Conservation (phyloP, 2,113 vertebrate species). For the Rafetus swinhoei region DNA sequence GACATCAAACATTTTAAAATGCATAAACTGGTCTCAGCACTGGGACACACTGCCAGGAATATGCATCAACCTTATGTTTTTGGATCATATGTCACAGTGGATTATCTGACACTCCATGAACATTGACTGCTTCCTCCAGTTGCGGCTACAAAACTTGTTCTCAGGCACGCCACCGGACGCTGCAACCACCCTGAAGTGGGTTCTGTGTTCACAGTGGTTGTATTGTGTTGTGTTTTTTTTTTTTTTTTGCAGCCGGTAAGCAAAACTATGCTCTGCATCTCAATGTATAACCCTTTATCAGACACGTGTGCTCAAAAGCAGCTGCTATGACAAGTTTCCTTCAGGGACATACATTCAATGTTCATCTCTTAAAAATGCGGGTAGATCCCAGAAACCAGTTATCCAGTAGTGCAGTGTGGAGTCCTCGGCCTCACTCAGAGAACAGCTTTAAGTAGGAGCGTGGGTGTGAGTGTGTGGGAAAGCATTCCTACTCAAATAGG, state of each 20-base stretch:
- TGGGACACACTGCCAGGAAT: constrained; percentile 51
- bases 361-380: constrained; percentile 27
- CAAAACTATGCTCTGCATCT: background rate
- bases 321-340: background rate
- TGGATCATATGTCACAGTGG: constrained; percentile 12
- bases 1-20: constrained; percentile 66
- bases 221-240: background rate
- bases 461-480: constrained; percentile 15
- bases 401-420: background rate
- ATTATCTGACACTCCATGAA: constrained; percentile 53
- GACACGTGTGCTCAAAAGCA: constrained; percentile 18
- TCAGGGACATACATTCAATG: background rate
- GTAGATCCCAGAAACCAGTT: constrained; percentile 37
- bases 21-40: constrained; percentile 52
- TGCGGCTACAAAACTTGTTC: constrained; percentile 30
- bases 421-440: constrained; percentile 6
- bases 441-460: constrained; percentile 32
- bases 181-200: background rate
- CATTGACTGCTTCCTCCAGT: constrained; percentile 35
- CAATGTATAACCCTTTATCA: background rate
- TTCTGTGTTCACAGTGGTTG: background rate
- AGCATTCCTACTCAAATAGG: constrained; percentile 12
- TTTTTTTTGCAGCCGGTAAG: background rate
- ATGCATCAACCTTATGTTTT: constrained; percentile 61
- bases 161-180: constrained; percentile 44